Evolutionary conservation across 2,797 vertebrate genomes (phyloP).

Genomic region (Atherinosoma microstoma): DNA sequence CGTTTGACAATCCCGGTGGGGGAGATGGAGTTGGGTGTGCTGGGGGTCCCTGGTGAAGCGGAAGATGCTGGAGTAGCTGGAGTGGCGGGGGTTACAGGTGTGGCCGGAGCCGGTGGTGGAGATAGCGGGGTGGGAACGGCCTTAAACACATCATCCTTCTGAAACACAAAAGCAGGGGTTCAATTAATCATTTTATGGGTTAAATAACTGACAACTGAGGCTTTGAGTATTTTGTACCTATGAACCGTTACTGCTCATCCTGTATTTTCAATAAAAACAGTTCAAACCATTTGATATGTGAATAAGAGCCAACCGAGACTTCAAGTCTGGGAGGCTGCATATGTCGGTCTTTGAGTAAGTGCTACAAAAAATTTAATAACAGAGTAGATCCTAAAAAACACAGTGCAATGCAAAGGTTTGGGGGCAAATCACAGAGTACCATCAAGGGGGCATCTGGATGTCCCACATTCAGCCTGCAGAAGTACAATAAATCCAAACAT

Average conservation of each 20-base stretch:
- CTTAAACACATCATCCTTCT: conserved; percentile 63
- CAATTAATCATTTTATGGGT: not conserved
- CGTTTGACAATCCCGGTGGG: conserved; percentile 84
- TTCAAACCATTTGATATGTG: too few relatives aligned
- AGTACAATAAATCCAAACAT: not conserved
- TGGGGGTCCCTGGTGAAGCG: conserved; percentile 61
- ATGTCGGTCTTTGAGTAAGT: not conserved
- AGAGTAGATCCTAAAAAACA: not conserved
- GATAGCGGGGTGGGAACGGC: conserved; percentile 58
- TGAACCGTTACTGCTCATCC: not conserved
- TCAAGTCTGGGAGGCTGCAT: too few relatives aligned
- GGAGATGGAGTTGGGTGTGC: conserved; percentile 73
- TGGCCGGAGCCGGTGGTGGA: conserved; percentile 49
- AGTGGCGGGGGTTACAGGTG: conserved; percentile 55
- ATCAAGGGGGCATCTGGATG: not conserved
- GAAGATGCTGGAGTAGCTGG: conserved; percentile 60
- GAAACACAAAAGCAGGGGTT: conserved; percentile 8
- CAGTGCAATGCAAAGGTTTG: not conserved
- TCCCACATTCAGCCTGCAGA: not conserved
- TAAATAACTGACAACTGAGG: not conserved
- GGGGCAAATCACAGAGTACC: not conserved
- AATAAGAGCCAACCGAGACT: too few relatives aligned
- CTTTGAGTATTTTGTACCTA: not conserved
- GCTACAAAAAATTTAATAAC: not conserved
- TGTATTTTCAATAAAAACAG: not conserved